Evolutionary conservation across 2,113 vertebrate species (phyloP).

Genomic region (Labeo catla): DNA sequence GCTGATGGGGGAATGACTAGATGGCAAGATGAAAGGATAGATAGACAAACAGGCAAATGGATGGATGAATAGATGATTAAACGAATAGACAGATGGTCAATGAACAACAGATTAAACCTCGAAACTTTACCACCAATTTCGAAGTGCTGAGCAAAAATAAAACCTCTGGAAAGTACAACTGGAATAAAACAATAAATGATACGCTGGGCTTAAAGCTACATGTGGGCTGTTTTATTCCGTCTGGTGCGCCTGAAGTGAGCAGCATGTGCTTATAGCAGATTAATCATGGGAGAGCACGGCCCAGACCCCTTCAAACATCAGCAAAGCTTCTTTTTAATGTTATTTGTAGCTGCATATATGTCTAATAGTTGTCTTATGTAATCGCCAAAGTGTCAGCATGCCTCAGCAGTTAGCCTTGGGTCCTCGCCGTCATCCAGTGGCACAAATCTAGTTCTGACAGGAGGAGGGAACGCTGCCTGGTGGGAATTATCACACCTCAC

Average conservation of each 20-base stretch:
- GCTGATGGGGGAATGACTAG: accelerated
- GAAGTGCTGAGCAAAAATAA: slow-evolving; percentile 32
- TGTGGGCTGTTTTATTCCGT: slow-evolving; percentile 26
- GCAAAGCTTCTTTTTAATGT: slow-evolving; percentile 2
- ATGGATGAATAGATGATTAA: too few species aligned
- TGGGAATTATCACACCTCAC: slow-evolving; percentile 38
- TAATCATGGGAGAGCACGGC: background rate
- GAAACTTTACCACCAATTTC: background rate
- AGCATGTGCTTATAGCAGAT: background rate
- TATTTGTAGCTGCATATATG: slow-evolving; percentile 29
- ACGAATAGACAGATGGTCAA: too few species aligned
- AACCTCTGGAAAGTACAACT: background rate
- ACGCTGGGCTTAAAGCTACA: slow-evolving; percentile 30
- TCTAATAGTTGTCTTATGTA: slow-evolving; percentile 35
- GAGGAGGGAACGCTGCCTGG: slow-evolving; percentile 13
- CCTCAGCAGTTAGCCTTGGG: slow-evolving; percentile 38
- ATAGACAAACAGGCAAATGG: too few species aligned
- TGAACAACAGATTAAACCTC: background rate
- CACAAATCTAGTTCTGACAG: slow-evolving; percentile 45
- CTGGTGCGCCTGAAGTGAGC: slow-evolving; percentile 4
- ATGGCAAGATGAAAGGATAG: background rate
- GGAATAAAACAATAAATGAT: slow-evolving; percentile 25
- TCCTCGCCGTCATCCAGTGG: slow-evolving; percentile 33
- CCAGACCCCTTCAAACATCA: slow-evolving; percentile 21
- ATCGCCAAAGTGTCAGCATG: slow-evolving; percentile 38